Base-by-base conservation (phyloP, 2,113 vertebrate species). In the Acrocephalus kingi region DNA sequence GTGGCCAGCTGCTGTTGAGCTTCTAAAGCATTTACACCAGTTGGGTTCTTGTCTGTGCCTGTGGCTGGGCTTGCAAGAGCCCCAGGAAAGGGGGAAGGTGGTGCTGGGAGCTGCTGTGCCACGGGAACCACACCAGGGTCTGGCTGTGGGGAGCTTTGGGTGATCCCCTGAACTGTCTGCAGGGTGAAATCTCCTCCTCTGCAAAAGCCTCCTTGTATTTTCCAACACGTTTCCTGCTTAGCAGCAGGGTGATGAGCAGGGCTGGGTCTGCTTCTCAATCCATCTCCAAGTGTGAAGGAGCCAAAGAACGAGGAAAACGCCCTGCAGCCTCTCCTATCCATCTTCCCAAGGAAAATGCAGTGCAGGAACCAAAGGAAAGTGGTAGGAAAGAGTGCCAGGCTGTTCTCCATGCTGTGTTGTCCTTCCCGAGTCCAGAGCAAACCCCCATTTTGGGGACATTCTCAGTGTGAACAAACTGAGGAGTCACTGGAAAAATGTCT, bases 71-170 rank as follows among this genome's bases (percentile, higher is more conserved):
- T 58, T 45, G 43, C 19, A 69, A 27, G 28, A 78, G 69, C 48
- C 35, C 46, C 17, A 49, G 51, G 61, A 46, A 25, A 59, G 25
- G 49, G 17, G 7, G 43, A 45, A 69, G 49, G 59, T 12, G 46
- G 49, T 52, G 46, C 63, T 76, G 63, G 30, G 54, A 59, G 51
- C 39, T 85, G 45, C 33, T 84, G 37, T 83, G 76, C n/a, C 2
- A 0, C 0, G 3, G 58, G 31, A 45, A 58, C 15, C 27, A 30
- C 21, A 0, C 14, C 19, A 35, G 78, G 31, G 19, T 51, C 27
- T 66, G 78, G 21, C 77, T 52, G 1, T 25, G 71, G 30, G 45
- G 67, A 73, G 45, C 35, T 94, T 37, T 48, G 51, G 37, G 37
- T 66, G 37, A n/a, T 63, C 22, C 17, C 35, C 73, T 62, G 4